Conservation (phyloP, 2,888 invertebrate species). For the Steinernema carpocapsae region DNA sequence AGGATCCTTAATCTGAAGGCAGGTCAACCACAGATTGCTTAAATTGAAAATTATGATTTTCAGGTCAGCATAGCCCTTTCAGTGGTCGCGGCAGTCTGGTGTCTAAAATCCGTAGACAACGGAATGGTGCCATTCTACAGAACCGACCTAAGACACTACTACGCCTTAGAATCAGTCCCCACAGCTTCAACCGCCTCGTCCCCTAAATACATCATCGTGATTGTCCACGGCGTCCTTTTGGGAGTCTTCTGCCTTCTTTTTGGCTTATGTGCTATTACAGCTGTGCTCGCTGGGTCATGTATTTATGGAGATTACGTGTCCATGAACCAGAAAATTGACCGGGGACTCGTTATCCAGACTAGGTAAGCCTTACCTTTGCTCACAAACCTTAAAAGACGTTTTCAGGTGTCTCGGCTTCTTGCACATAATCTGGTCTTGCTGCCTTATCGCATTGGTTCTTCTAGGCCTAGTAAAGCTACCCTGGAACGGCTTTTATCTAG, state of each 20-base stretch:
- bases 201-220: constrained; percentile 62
- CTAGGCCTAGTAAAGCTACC: constrained; percentile 60
- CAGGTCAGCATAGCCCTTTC: constrained; percentile 65
- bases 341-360: constrained; percentile 48
- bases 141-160: constrained; percentile 60
- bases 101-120: constrained; percentile 66
- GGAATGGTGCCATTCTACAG: constrained; percentile 65
- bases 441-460: constrained; percentile 59
- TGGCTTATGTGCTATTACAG: constrained; percentile 56
- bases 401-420: constrained; percentile 53
- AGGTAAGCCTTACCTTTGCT: constrained; percentile 35
- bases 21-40: background rate
- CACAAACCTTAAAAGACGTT: constrained; percentile 10
- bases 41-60: constrained; percentile 21
- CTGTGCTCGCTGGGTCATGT: constrained; percentile 58
- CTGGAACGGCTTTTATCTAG: constrained; percentile 66
- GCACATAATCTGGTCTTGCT: constrained; percentile 63
- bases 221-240: constrained; percentile 64
- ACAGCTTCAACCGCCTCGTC: constrained; percentile 25
- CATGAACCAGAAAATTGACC: constrained; percentile 49
- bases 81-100: constrained; percentile 66
- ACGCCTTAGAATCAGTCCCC: constrained; percentile 36
- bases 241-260: constrained; percentile 59
- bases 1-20: constrained; percentile 66
- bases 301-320: constrained; percentile 48